Base-by-base conservation (phyloP, 2,113 vertebrate genomes). In the Monopterus albus region DNA sequence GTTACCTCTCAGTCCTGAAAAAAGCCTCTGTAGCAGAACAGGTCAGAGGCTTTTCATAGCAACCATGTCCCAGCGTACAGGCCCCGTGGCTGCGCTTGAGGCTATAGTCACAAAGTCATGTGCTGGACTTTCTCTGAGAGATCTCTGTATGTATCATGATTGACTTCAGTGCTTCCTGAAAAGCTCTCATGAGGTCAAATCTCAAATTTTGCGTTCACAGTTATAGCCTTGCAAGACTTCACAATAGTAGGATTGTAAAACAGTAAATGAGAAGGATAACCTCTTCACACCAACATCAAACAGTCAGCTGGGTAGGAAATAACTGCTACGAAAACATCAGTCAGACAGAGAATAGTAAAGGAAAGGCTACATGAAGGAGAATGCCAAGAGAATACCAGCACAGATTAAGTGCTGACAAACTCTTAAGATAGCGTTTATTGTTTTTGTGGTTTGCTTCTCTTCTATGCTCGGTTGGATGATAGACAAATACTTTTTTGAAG, bases 21-120 rank as follows among this genome's bases (percentile, higher is more conserved):
- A 40, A 29, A n/a, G 51, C 11, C 23, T 49, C 33, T 47, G 49
- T 11, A 60, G 51, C 40, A 50, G 56, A 61, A 46, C 43, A 53
- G 85, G 67, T 81, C 84, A 86, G 76, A 68, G 42, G 45, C 45
- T 47, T 74, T n/a, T 64, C 50, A 80, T 56, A 26, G 69, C 25
- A 45, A 59, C 26, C 4, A 23, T 57, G 78, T 80, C 40, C 60
- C 43, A 75, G 74, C 1, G 8, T 75, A 85, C 65, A 67, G 53
- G 69, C 66, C 82, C 63, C 36, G 49, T 39, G 61, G 73, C 73
- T 17, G 13, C 55, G 53, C 78, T 72, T 1, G 0, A 31, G 78
- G 79, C 71, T 57, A 40, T 2, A 71, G 78, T 57, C 70, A 79
- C 46, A 53, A 59, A 63, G 26, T 29, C 52, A 66, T 43, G 46